Percentiles rank a stretch among this genome's conserved stretches.
Evolutionary conservation across 2,888 invertebrate species (phyloP).

Genomic region (Pasiphila rectangulata): DNA sequence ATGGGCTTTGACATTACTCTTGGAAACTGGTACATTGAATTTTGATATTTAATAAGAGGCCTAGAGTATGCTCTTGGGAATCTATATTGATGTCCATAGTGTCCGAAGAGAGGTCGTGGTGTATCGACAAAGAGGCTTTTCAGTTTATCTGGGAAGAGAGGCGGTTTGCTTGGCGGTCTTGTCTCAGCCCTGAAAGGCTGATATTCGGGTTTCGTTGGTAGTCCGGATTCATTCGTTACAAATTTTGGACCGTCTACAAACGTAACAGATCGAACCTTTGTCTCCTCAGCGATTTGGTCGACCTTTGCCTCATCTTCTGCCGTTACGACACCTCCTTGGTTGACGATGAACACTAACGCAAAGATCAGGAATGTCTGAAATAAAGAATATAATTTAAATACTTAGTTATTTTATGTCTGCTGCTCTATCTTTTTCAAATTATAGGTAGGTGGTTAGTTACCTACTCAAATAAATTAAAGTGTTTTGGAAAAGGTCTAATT

Average conservation of each 20-base stretch:
- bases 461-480: background rate
- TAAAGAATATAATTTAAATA: conserved; percentile 21
- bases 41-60: conserved; percentile 49
- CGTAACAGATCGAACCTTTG: conserved; percentile 56
- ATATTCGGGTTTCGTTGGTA: conserved; percentile 39
- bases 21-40: conserved; percentile 61
- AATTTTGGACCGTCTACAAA: conserved; percentile 58
- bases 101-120: conserved; percentile 49
- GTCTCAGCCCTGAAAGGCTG: conserved; percentile 49
- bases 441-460: too few relatives aligned
- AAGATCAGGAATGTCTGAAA: conserved; percentile 75
- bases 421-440: background rate
- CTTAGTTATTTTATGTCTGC: background rate
- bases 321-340: conserved; percentile 59
- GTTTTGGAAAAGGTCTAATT: too few relatives aligned
- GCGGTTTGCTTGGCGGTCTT: conserved; percentile 63
- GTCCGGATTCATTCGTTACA: conserved; percentile 41
- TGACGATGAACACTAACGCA: conserved; percentile 72
- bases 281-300: conserved; percentile 68
- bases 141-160: conserved; percentile 52
- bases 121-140: conserved; percentile 46
- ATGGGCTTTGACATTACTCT: conserved; percentile 58
- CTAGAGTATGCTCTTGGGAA: conserved; percentile 53
- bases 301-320: conserved; percentile 50
- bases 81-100: conserved; percentile 46